Base-by-base conservation (phyloP, 2,113 vertebrate genomes). In the Megaptera novaeangliae region DNA sequence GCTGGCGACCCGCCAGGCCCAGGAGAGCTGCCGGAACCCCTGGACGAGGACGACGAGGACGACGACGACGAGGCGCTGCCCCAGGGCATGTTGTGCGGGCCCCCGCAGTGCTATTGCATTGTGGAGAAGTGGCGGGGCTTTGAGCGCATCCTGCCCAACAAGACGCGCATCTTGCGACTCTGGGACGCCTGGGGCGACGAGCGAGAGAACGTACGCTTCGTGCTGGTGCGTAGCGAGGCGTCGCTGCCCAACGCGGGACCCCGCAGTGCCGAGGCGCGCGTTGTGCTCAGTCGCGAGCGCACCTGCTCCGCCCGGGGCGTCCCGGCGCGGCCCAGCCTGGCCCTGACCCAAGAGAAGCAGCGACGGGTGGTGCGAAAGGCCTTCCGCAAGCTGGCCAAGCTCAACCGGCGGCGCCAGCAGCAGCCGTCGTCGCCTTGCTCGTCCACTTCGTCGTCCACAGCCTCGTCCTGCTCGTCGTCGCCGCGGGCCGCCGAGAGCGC, bases 111-210 rank as follows among this genome's bases (percentile, higher is more conserved):
- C 34, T 99, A 99, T 91, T 99, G 99, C 98, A 98, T 99, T 59
- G 99, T 99, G 98, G 99, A 99, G 98, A 99, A 99, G 97, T 99
- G 99, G 99, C 99, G 99, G 49, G 99, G 99, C 36, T 99, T 99
- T 96, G 99, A 99, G 98, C 98, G 99, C 97, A 99, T 99, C 96
- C 98, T 99, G 97, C 99, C 99, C 25, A 99, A 99, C 98, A 99
- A 99, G 97, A 99, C 99, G 31, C 99, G 99, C 97, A 99, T 99
- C 41, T 95, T 99, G 89, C 98, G 99, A 68, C 99, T 99, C n/a
- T 99, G 99, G 99, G 95, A 98, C 10, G 99, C 99, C 55, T 99
- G 99, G 99, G 99, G 99, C 44, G 99, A 99, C 46, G 99, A 99
- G 97, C 99, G 99, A 93, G 99, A 98, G 86, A 99, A 99, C 81